Conservation (phyloP, 2,113 vertebrate genomes). For the Pyrgilauda ruficollis region DNA sequence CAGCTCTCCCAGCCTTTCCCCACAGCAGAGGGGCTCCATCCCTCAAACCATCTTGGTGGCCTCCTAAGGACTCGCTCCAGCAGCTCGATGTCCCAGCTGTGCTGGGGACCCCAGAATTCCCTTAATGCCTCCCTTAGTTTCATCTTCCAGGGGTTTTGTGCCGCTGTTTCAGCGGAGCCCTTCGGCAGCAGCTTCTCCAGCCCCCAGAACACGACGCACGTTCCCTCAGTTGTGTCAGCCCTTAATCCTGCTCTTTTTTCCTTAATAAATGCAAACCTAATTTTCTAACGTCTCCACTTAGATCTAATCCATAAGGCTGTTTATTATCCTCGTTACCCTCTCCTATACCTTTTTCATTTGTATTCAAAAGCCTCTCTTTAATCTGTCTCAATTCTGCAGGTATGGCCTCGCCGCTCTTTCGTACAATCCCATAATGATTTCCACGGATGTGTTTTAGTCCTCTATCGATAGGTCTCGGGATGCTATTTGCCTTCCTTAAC, state of each 20-base stretch:
- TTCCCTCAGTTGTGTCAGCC: not conserved
- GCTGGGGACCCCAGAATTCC: not conserved
- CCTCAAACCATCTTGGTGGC: not conserved
- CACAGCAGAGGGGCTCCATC: not conserved
- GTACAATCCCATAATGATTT: slow-evolving; percentile 38
- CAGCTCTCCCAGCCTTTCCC: not conserved
- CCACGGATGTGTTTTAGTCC: not conserved
- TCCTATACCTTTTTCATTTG: not conserved
- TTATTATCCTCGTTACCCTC: slow-evolving; percentile 52
- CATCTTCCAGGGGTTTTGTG: accelerated
- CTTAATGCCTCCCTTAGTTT: not conserved
- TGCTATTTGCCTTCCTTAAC: slow-evolving; percentile 44
- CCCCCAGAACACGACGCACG: accelerated
- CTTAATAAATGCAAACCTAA: slow-evolving; percentile 44
- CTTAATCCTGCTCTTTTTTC: not conserved
- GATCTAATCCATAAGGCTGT: slow-evolving; percentile 49
- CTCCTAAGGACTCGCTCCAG: not conserved
- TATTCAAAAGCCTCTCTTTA: slow-evolving; percentile 38
- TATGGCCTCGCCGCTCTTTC: not conserved
- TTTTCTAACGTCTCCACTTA: slow-evolving; percentile 50
- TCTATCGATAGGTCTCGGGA: slow-evolving; percentile 9
- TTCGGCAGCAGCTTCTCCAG: not conserved
- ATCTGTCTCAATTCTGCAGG: slow-evolving; percentile 43
- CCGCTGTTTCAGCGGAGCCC: not conserved
- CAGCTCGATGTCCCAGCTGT: not conserved